A percentile compares a stretch with the other conserved stretches of the same genome.
These are phyloP conservation scores for Drymonia ruficornis DNA, from an alignment of 2,888 invertebrate genomes.

Conservation along the genomic window DNA sequence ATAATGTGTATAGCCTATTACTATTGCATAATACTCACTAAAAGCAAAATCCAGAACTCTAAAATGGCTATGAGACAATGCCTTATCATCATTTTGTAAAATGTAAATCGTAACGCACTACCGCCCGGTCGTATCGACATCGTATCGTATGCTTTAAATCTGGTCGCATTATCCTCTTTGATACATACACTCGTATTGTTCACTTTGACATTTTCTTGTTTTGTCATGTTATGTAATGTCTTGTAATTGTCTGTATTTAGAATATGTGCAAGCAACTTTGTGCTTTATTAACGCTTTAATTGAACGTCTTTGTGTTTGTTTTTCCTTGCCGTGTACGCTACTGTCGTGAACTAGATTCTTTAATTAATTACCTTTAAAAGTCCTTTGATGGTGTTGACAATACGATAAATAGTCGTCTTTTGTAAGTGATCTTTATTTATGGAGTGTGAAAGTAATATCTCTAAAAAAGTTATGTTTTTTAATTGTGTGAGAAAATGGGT, in stretches of 20 bases:
- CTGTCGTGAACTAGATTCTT: constrained; percentile 41
- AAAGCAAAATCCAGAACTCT: too few relatives aligned
- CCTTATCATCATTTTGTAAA: too few relatives aligned
- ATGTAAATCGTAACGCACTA: too few relatives aligned
- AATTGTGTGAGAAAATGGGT: background rate
- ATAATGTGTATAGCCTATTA: too few relatives aligned
- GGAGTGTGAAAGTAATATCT: constrained; percentile 23
- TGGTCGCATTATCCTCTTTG: constrained; percentile 41
- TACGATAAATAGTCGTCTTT: constrained; percentile 31
- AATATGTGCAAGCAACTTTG: constrained; percentile 25
- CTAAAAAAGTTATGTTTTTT: background rate
- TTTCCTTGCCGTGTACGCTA: constrained; percentile 20
- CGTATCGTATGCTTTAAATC: constrained; percentile 27
- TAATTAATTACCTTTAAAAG: constrained; percentile 47
- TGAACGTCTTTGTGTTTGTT: constrained; percentile 15
- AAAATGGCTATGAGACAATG: too few relatives aligned
- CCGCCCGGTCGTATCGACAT: constrained; percentile 10
- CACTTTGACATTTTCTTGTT: constrained; percentile 43
- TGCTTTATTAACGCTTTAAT: constrained; percentile 20
- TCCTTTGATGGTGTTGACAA: constrained; percentile 44
- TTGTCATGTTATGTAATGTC: constrained; percentile 48
- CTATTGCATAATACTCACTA: too few relatives aligned
- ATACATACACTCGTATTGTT: constrained; percentile 44
- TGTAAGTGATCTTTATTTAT: constrained; percentile 14
- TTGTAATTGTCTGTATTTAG: constrained; percentile 40